Evolutionary conservation across 2,113 vertebrate genomes (phyloP).

Genomic region (Onychostoma macrolepis): DNA sequence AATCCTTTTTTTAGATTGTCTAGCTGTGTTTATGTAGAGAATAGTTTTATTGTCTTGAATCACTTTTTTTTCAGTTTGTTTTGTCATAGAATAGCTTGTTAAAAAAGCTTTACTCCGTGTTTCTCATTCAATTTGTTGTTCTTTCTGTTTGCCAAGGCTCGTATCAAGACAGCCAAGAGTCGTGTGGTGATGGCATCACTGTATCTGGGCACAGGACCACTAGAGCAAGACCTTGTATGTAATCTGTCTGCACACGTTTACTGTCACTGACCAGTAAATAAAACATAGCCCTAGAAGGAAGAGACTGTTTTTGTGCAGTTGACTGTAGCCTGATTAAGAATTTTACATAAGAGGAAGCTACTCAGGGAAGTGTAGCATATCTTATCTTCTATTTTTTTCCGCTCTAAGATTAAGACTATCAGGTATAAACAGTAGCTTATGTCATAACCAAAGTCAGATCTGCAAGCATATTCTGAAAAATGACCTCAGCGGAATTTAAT

Average conservation of each 20-base stretch:
- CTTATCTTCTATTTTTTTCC: background rate
- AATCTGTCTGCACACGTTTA: background rate
- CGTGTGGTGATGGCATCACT: conserved; percentile 95
- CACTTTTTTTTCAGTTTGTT: background rate
- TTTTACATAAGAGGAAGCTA: conserved; percentile 9
- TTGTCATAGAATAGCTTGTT: background rate
- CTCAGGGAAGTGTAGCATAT: background rate
- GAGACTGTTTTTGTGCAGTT: background rate
- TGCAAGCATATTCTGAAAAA: background rate
- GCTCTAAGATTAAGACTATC: background rate
- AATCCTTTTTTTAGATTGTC: background rate
- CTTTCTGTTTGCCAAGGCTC: conserved; percentile 73
- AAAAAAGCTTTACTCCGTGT: background rate
- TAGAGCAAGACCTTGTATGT: conserved; percentile 92
- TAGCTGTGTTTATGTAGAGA: background rate
- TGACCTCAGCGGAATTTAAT: background rate
- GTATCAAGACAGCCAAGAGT: conserved; percentile 85
- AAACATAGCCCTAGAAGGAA: background rate
- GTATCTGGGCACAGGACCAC: conserved; percentile 90
- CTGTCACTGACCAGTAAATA: background rate
- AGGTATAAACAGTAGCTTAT: background rate
- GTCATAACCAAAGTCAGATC: background rate
- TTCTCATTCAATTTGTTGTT: background rate
- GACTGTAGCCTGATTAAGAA: background rate
- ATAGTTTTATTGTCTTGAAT: background rate